Evolutionary conservation across 2,797 vertebrate species (phyloP), one percentile per base, ranked within the genome.

Genomic region (Catharus ustulatus): DNA sequence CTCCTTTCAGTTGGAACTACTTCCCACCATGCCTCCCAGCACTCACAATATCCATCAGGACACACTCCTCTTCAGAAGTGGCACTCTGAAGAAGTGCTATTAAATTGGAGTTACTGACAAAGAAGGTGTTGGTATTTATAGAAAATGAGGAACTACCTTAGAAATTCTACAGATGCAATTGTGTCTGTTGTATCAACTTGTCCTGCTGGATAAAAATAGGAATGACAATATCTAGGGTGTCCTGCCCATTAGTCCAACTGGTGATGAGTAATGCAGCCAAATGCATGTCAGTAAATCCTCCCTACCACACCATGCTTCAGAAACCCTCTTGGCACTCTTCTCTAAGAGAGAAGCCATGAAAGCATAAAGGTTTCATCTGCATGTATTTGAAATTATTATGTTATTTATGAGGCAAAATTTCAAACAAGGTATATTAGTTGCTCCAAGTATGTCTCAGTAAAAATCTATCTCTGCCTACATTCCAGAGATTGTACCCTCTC

Each of bases 171-270:
- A 80, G 84, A 79, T 4, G 5, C 34, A 54, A 80, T 61, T 82
- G 29, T 36, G 29, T 54, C 72, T 84, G 62, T 76, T 73, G 55
- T 66, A 63, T 64, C 67, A 87, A 69, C 52, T 38, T 74, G 67
- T 67, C 54, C 81, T 61, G 42, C 69, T 40, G 76, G 91, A 58
- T 74, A 90, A 95, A 94, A 95, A 95, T 79, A 94, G 84, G 54
- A 90, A 90, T 89, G 81, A 86, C 80, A 84, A 8, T 76, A 90
- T 69, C 52, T 66, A 46, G 54, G 27, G 26, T 91, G 79, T 36
- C 55, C 42, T 62, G 73, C 64, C 72, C 73, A 94, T 84, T 84
- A 86, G 85, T 86, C 83, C 87, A 77, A 66, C 62, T 86, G 80
- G 26, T 42, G 74, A 94, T 73, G 49, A 91, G 66, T 91, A 94